These are phyloP conservation scores for Ischnus inquisitorius DNA, from an alignment of 2,888 invertebrate species.

Conservation along the genomic window DNA sequence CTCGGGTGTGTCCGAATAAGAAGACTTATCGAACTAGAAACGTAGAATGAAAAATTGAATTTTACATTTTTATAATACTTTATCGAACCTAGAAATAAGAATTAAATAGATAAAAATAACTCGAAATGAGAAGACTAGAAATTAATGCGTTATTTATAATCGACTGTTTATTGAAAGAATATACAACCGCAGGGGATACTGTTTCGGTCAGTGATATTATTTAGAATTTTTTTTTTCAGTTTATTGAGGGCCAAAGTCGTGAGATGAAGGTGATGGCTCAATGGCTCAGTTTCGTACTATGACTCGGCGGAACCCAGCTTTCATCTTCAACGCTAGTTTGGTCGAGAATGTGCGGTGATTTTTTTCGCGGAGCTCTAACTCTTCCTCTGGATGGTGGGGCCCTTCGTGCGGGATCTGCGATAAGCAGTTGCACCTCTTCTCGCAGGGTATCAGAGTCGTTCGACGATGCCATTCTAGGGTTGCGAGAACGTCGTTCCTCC, in stretches of 20 bases:
- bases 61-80: too few species aligned
- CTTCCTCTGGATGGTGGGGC: conserved; percentile 48
- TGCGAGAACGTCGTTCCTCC: background rate
- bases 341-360: background rate
- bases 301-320: conserved; percentile 38
- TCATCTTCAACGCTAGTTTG: background rate
- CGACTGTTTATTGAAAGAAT: background rate
- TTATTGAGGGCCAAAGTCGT: background rate
- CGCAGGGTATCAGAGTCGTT: conserved; percentile 28
- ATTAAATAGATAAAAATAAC: too few species aligned
- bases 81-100: too few species aligned
- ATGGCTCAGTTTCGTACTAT: conserved; percentile 32
- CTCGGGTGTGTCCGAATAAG: too few species aligned
- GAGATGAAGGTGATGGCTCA: background rate
- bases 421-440: conserved; percentile 31
- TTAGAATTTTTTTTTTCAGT: background rate
- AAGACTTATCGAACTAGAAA: too few species aligned
- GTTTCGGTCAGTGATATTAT: background rate
- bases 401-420: conserved; percentile 39
- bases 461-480: background rate
- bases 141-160: too few species aligned
- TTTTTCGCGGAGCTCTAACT: conserved; percentile 38
- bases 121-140: too few species aligned
- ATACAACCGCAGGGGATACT: background rate
- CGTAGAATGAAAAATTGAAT: too few species aligned